A percentile compares a stretch with the other conserved stretches of the same genome.
Evolutionary conservation across 2,797 vertebrate genomes (phyloP).

Genomic region (Ispidina picta): DNA sequence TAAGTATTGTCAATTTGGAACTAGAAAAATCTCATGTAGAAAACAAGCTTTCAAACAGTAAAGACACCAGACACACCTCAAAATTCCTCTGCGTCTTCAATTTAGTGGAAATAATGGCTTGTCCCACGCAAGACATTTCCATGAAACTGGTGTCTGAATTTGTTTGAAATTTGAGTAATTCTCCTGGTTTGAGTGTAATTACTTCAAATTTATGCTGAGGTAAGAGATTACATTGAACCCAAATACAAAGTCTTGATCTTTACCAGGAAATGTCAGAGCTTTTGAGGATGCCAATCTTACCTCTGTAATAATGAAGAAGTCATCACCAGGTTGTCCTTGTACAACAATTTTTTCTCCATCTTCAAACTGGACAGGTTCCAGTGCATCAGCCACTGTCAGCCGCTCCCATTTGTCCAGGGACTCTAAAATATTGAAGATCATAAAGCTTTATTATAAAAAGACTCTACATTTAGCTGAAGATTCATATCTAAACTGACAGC

Average conservation of each 20-base stretch:
- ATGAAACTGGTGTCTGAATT: neutral
- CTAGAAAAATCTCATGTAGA: neutral
- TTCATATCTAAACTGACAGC: slow-evolving; percentile 24
- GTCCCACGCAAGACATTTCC: neutral
- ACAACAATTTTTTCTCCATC: slow-evolving; percentile 86
- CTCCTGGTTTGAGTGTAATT: neutral
- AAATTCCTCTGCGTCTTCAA: neutral
- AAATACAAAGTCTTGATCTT: neutral
- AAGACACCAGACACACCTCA: neutral
- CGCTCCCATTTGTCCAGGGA: slow-evolving; percentile 86
- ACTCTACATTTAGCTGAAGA: slow-evolving; percentile 27
- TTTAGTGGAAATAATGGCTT: neutral
- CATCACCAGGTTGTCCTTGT: slow-evolving; percentile 83
- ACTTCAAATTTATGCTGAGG: neutral
- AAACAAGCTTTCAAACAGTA: neutral
- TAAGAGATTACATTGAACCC: neutral
- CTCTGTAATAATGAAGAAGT: slow-evolving; percentile 87
- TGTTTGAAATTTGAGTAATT: neutral
- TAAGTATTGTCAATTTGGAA: neutral
- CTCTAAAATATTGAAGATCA: slow-evolving; percentile 64
- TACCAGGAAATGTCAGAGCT: neutral
- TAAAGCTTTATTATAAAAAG: slow-evolving; percentile 47
- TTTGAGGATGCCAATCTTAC: slow-evolving; percentile 52
- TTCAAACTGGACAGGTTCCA: slow-evolving; percentile 85
- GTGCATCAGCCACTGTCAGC: slow-evolving; percentile 83